Base-by-base conservation (phyloP, 2,113 vertebrate genomes). In the Brachypodius melanocephalos region DNA sequence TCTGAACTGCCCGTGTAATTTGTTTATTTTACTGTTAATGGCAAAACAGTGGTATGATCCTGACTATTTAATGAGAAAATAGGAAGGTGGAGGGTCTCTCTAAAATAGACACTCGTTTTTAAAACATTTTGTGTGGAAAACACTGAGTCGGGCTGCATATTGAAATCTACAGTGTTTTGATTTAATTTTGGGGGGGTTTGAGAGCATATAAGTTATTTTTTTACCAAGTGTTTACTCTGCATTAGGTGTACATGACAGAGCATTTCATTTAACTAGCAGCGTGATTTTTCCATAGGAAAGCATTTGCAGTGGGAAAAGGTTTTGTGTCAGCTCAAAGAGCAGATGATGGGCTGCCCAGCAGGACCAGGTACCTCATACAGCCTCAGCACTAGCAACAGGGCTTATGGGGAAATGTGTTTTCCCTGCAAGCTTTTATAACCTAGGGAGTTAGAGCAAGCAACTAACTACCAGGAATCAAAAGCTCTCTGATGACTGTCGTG, bases 401-500 rank as follows among this genome's bases (percentile, higher is more conserved):
- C 32, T 59, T 94, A 22, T 2, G 17, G 31, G 17, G 31, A 42
- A 48, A 55, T 40, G 38, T 5, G 24, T 74, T 72, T 71, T 71
- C 45, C 62, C 46, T 21, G 11, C 40, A 86, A 88, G 48, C 52
- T 96, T 88, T 79, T 74, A 67, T 57, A 95, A 90, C 71, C 73
- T 74, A n/a, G 22, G 76, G 43, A 79, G 48, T 16, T 75, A 54
- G 43, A 95, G 71, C 83, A 87, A 95, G 82, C 66, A 91, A 95
- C 59, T 45, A 94, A 55, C 91, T 91, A 92, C 48, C 73, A 90
- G 91, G 57, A 90, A 55, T 95, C 72, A 57, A 52, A 40, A 89
- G 38, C 49, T 90, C 85, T 95, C 65, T 71, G 51, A 84, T 94
- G 94, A 94, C 89, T 45, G 9, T 22, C 26, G 1, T 76, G 76